Evolutionary conservation across 1,140 invertebrate species (phyloP).

Genomic region (Nephila pilipes): DNA sequence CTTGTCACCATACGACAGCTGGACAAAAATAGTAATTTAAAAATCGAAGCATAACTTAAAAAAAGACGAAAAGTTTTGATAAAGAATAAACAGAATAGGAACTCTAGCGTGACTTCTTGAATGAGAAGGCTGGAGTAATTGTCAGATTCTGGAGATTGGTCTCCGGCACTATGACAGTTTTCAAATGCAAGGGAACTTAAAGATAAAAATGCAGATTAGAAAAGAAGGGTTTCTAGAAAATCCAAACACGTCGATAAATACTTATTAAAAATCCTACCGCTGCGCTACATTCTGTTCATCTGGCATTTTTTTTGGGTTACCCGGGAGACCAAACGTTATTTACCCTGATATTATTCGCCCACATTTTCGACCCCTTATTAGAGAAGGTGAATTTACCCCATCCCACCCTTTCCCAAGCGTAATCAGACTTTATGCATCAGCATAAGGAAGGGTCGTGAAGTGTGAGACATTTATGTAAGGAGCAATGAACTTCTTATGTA

Average conservation of each 20-base stretch:
- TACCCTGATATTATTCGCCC: not conserved
- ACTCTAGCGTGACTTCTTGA: not conserved
- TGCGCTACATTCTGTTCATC: not conserved
- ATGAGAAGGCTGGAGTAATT: not conserved
- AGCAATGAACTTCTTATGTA: conserved; percentile 23
- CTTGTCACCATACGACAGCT: not conserved
- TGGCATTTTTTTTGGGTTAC: conserved; percentile 7
- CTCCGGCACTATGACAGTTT: not conserved
- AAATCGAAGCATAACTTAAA: not conserved
- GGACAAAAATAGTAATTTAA: not conserved
- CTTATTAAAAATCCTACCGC: conserved; percentile 11
- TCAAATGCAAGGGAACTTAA: not conserved
- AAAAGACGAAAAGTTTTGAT: not conserved
- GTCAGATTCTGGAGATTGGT: conserved; percentile 4
- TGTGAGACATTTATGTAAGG: conserved; percentile 1
- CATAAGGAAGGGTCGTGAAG: not conserved
- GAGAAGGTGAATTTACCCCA: not conserved
- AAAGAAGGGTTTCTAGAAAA: conserved; percentile 27
- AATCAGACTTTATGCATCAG: not conserved
- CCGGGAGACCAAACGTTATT: conserved; percentile 19
- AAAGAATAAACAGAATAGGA: not conserved
- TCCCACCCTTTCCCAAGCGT: not conserved
- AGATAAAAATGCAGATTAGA: conserved; percentile 41
- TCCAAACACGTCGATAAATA: not conserved
- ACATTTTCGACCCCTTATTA: conserved; percentile 10